phyloP scores from a whole-genome alignment of 1,140 invertebrate species.

The Orchesella cincta region DNA sequence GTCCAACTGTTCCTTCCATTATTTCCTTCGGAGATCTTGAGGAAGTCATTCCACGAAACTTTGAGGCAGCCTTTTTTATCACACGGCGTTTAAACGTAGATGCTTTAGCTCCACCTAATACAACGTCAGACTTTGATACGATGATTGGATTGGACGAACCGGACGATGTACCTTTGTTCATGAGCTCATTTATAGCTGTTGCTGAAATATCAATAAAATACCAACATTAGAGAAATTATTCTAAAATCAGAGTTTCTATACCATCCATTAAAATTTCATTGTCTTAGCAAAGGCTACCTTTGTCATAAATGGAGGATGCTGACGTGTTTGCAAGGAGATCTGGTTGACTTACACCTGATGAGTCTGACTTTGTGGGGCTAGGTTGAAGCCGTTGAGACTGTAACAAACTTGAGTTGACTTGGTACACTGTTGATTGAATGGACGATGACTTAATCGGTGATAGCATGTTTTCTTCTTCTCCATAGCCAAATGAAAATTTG shows the following conservation, averaged over 20 bases:
- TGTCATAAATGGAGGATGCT: slow-evolving; percentile 5
- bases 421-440: not conserved
- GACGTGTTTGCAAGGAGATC: not conserved
- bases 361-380: not conserved
- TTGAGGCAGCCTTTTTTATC: not conserved
- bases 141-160: not conserved
- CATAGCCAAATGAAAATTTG: slow-evolving; percentile 13
- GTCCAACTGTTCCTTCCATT: not conserved
- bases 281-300: not conserved
- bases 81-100: not conserved
- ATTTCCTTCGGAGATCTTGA: not conserved
- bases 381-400: not conserved
- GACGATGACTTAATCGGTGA: not conserved
- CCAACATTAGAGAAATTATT: not conserved
- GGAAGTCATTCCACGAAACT: not conserved
- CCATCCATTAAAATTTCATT: too few relatives aligned
- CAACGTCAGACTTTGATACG: not conserved
- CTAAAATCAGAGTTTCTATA: slow-evolving; percentile 16
- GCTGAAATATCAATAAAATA: not conserved
- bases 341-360: not conserved
- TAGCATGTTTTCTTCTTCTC: not conserved
- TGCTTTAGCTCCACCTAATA: not conserved
- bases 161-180: not conserved
- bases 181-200: not conserved
- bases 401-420: too few relatives aligned